Base-by-base conservation (phyloP, 1,140 invertebrate species). In the Xylocopa sonorina region DNA sequence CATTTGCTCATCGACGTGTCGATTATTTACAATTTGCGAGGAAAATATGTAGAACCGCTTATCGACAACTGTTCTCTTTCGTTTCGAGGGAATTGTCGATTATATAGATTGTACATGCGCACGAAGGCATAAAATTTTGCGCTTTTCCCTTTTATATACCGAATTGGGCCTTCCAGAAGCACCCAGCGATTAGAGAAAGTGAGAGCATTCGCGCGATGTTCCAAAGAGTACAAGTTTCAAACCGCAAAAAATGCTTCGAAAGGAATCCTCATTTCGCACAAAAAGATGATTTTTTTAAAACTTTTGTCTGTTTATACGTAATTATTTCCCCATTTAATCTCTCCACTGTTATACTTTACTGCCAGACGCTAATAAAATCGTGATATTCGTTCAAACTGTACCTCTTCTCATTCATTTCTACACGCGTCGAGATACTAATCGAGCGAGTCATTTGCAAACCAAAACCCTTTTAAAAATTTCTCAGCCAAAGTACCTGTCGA, bases 301-400 rank as follows among this genome's bases (percentile, higher is more conserved):
- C 34, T 69, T 68, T 60, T 24, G 38, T 55, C 41, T 57, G 27
- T 68, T 46, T 18, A 58, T 38, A 18, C 38, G 29, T 71, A 38
- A 18, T 50, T 48, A 41, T 21, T 53, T 75, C 10, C 32, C 27
- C 27, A 57, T 48, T 69, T 58, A 60, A 78, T 46, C 14, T 46
- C 14, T 58, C n/a, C 51, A 58, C 38, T n/a, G 64, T 77, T 68
- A 77, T 68, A 68, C 29, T 77, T 77, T 77, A 77, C 64, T 69
- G 74, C 75, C 75, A 58, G 50, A 69, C 34, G 55, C 66, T 78
- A 78, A 78, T 78, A 71, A 78, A 78, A 53, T 73, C 76, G 68
- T 78, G 76, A 78, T 71, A 58, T 58, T 66, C 71, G 71, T 74
- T 80, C 71, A 46, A 75, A 41, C 1, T 50, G n/a, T 68, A 51